These are phyloP conservation scores for Lasiurus cinereus DNA, from an alignment of 2,113 vertebrate genomes.

Conservation along the genomic window DNA sequence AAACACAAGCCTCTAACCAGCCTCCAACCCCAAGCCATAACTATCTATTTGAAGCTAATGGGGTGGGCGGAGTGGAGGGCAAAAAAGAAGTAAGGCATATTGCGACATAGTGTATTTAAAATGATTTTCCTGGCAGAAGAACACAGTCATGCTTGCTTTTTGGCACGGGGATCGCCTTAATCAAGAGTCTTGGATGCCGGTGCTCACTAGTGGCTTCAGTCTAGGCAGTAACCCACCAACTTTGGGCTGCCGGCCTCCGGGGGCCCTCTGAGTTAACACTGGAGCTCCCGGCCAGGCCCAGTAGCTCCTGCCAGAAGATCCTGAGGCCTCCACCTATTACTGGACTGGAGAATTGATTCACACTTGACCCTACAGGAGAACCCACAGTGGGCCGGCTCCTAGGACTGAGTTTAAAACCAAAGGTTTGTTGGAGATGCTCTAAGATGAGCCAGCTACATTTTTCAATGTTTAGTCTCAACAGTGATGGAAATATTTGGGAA, in stretches of 20 bases:
- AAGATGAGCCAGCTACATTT: background rate
- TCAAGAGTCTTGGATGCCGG: background rate
- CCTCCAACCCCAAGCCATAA: background rate
- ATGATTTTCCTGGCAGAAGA: conserved; percentile 5
- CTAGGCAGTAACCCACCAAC: background rate
- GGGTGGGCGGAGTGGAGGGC: fast-evolving
- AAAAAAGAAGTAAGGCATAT: background rate
- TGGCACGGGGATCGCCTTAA: background rate
- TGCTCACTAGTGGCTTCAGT: background rate
- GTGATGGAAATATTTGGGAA: background rate
- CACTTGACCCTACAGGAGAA: background rate
- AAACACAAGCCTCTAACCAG: background rate
- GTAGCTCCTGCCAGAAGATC: background rate
- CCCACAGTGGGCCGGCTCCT: background rate
- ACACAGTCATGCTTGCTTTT: background rate
- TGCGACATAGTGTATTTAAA: background rate
- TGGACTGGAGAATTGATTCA: background rate
- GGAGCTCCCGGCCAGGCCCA: background rate
- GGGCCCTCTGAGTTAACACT: background rate
- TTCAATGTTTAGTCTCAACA: background rate
- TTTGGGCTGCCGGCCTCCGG: background rate
- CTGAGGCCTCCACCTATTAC: background rate
- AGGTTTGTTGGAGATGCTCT: background rate
- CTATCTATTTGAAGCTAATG: background rate
- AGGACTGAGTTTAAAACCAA: background rate